Base-by-base conservation (phyloP, 2,888 invertebrate species). In the Nowickia ferox region DNA sequence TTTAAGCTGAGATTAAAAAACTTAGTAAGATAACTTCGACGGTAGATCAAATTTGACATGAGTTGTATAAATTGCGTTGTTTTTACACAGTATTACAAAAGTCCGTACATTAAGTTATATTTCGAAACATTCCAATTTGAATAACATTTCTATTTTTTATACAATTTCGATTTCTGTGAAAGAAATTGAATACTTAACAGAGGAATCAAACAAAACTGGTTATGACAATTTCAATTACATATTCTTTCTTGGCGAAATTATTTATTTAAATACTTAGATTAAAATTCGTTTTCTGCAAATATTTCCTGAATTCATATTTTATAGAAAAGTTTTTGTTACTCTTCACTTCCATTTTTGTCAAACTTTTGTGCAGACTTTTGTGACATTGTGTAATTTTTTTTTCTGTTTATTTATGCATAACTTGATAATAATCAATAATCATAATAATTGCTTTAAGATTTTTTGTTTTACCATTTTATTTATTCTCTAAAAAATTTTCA, bases 401-500 rank as follows among this genome's bases (percentile, higher is more conserved):
- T 46, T 44, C 57, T 74, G 22, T 74, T 80, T 13, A 68, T 68
- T 55, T 76, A 68, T 55, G 61, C 55, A 75, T 51, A 75, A 40
- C 44, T 69, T 61, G 30, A 30, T 30, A 30, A 55, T 63, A 42
- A 74, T 53, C 61, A 30, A 55, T 69, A 69, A 65, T 75, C 30
- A 53, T 71, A 59, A 44, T 61, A 61, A 48, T 79, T 80, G 38
- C 46, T 76, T 44, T 55, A 38, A 66, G n/a, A 38, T 15, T 48
- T 40, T 76, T 76, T 55, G 9, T 63, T 51, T 9, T 4, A 30
- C 0, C 30, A 30, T 40, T 48, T 59, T 61, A 42, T 75, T 76
- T 53, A 61, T 51, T 11, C 38, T 51, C 46, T 38, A 53, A 46
- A 19, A 42, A 15, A 51, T 53, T 68, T 71, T 76, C 46, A 71